Evolutionary conservation across 2,113 vertebrate genomes (phyloP).

Genomic region (Monopterus albus): DNA sequence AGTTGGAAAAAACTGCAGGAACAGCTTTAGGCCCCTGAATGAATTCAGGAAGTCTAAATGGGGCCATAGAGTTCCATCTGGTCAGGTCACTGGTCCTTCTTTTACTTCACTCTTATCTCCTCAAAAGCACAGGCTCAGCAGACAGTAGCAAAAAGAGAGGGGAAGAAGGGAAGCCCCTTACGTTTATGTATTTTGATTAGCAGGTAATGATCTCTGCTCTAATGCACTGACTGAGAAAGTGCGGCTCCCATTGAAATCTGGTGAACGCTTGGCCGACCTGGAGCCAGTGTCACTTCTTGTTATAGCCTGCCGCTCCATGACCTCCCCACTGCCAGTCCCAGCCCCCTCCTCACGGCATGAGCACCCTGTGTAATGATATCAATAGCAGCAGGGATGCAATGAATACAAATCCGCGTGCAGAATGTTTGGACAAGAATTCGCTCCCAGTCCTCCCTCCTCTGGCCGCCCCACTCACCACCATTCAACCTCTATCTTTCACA

Average conservation of each 20-base stretch:
- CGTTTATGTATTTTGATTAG: constrained; percentile 85
- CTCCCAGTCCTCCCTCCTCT: constrained; percentile 60
- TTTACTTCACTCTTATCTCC: no score
- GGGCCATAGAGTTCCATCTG: no score
- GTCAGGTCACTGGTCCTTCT: no score
- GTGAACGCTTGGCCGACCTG: constrained; percentile 84
- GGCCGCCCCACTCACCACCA: constrained; percentile 43
- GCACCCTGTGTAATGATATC: constrained; percentile 85
- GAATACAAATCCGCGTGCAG: constrained; percentile 86
- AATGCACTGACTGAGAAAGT: constrained; percentile 85
- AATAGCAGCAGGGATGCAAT: constrained; percentile 88
- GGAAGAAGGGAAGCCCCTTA: constrained; percentile 63
- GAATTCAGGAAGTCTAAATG: constrained; percentile 12
- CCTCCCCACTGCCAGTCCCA: constrained; percentile 74
- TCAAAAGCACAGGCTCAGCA: constrained; percentile 32
- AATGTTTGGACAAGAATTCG: constrained; percentile 86
- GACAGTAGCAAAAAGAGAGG: constrained; percentile 30
- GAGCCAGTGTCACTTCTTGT: constrained; percentile 87
- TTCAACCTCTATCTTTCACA: constrained; percentile 57
- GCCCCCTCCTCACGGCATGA: constrained; percentile 80
- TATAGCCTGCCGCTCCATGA: constrained; percentile 77
- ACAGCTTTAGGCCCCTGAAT: not conserved
- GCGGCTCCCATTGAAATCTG: constrained; percentile 84
- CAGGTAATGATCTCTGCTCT: constrained; percentile 87
- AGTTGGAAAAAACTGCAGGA: not conserved